A percentile compares a stretch with the other conserved stretches of the same genome.
Conservation (phyloP, 2,888 invertebrate species). For the Lasioglossum pauxillum region DNA sequence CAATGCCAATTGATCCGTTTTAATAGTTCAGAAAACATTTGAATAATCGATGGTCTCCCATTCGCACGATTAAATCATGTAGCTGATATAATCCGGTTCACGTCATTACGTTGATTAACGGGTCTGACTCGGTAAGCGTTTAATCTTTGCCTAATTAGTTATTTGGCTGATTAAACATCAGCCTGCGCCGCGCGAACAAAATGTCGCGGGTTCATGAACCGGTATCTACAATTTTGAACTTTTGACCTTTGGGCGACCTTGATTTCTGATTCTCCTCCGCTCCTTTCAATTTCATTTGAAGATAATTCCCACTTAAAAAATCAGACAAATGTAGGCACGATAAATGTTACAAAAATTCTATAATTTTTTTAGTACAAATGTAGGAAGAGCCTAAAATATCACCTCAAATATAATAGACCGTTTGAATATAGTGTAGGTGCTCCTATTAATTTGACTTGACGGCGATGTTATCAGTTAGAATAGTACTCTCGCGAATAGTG, state of each 20-base stretch:
- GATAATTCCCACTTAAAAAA: too few species aligned
- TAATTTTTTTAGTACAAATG: background rate
- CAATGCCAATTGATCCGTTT: background rate
- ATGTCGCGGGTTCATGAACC: background rate
- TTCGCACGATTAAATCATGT: slow-evolving; percentile 54
- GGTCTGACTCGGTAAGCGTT: slow-evolving; percentile 45
- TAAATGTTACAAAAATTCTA: too few species aligned
- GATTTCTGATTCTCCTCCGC: too few species aligned
- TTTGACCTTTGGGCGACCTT: background rate
- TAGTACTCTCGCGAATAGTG: background rate
- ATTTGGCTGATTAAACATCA: slow-evolving; percentile 35
- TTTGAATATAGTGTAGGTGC: background rate
- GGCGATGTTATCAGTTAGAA: slow-evolving; percentile 22
- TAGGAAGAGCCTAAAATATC: background rate
- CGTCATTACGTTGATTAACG: slow-evolving; percentile 52
- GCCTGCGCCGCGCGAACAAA: background rate
- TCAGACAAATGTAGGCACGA: too few species aligned
- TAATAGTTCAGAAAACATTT: slow-evolving; percentile 45
- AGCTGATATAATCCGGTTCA: slow-evolving; percentile 52
- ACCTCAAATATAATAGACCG: background rate
- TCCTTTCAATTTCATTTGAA: too few species aligned
- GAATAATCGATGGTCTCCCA: slow-evolving; percentile 41
- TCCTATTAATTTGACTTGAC: background rate
- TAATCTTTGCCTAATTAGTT: slow-evolving; percentile 51
- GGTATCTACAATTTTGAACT: background rate